Conservation (phyloP, 2,797 vertebrate species). For the Apogon talboti region DNA sequence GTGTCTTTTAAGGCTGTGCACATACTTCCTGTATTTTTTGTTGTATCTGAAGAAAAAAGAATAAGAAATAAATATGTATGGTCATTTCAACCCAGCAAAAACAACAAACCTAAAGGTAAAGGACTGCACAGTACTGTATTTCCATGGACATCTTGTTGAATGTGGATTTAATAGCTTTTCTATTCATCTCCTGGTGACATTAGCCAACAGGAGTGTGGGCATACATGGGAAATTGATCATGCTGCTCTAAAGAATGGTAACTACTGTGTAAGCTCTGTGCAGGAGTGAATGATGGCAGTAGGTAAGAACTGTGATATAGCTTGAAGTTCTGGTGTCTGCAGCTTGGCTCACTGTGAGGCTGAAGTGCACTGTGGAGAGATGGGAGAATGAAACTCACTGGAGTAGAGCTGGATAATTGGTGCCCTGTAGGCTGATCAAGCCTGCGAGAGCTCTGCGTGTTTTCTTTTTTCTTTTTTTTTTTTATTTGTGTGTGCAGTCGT, state of each 20-base stretch:
- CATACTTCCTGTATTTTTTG: too few species aligned
- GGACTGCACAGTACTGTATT: not conserved
- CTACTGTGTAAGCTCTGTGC: slow-evolving; percentile 13
- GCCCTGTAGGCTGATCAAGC: slow-evolving; percentile 51
- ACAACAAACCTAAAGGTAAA: too few species aligned
- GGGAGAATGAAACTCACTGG: slow-evolving; percentile 48
- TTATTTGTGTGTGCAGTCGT: slow-evolving; percentile 17
- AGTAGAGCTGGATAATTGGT: slow-evolving; percentile 70
- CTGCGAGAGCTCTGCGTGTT: slow-evolving; percentile 30
- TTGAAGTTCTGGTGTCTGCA: slow-evolving; percentile 39
- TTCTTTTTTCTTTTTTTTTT: slow-evolving; percentile 17
- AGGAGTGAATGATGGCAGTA: slow-evolving; percentile 43
- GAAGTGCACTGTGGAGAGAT: slow-evolving; percentile 39
- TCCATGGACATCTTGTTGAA: not conserved
- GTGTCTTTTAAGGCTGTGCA: too few species aligned
- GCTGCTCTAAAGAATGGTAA: slow-evolving; percentile 24
- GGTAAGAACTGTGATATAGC: slow-evolving; percentile 33
- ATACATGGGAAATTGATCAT: not conserved
- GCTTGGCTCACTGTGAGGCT: slow-evolving; percentile 37
- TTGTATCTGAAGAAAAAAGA: too few species aligned
- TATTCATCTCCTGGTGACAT: slow-evolving; percentile 9
- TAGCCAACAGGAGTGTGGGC: not conserved
- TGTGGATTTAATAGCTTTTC: slow-evolving; percentile 5
- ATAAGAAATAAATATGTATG: too few species aligned
- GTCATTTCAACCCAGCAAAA: too few species aligned